Percentiles rank a stretch among this genome's conserved stretches.
Conservation (phyloP, 2,888 invertebrate genomes). For the Tetranychus piercei region DNA sequence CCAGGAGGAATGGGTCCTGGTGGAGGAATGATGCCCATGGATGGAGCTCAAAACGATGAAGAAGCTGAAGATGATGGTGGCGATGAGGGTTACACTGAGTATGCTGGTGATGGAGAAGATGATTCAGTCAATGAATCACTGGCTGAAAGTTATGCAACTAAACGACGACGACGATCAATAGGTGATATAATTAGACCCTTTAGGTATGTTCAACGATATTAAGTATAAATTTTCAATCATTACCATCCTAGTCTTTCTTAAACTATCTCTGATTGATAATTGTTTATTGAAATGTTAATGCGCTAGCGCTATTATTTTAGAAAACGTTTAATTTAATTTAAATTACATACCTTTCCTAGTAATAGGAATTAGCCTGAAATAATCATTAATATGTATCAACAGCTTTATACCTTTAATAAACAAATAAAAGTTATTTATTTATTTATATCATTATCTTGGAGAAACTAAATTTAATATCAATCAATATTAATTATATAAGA, state of each 20-base stretch:
- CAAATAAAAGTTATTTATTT: background rate
- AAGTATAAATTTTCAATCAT: background rate
- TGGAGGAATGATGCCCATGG: background rate
- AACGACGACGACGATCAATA: background rate
- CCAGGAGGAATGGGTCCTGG: background rate
- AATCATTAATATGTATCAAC: background rate
- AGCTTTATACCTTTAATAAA: background rate
- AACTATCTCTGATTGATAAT: too few species aligned
- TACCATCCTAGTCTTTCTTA: background rate
- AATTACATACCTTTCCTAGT: too few species aligned
- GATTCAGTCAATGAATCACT: background rate
- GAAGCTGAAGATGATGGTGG: background rate
- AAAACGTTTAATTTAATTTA: too few species aligned
- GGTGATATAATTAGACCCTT: background rate
- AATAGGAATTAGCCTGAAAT: background rate
- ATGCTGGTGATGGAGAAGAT: background rate
- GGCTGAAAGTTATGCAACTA: background rate
- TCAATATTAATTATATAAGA: background rate
- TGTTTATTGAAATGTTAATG: too few species aligned
- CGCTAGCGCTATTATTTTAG: too few species aligned
- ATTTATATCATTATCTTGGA: background rate
- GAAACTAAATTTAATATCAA: background rate
- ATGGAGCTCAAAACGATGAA: background rate
- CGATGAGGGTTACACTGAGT: background rate
- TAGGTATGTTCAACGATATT: background rate